Evolutionary conservation across 2,888 invertebrate genomes (phyloP).

Genomic region (Cyclophora albipunctata): DNA sequence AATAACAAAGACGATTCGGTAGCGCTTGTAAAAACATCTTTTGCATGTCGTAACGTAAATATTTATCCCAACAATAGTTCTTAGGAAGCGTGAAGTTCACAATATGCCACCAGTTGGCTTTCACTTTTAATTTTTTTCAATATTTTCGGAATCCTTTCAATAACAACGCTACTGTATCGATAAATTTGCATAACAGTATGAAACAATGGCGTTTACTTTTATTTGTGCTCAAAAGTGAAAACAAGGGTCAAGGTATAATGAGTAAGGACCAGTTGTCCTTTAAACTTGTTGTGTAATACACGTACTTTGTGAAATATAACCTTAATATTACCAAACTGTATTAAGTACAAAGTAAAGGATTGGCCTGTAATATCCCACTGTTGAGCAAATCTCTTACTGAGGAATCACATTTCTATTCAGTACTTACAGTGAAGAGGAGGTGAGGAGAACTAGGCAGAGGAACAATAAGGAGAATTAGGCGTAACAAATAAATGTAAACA

Average conservation of each 20-base stretch:
- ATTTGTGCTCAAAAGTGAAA: constrained; percentile 70
- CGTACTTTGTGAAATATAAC: constrained; percentile 23
- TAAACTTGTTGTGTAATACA: constrained; percentile 54
- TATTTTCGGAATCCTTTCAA: constrained; percentile 61
- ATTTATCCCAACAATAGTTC: constrained; percentile 58
- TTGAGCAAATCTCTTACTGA: no score
- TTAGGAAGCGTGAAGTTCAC: constrained; percentile 59
- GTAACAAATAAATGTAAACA: no score
- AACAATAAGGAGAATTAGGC: no score
- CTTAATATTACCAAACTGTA: no score
- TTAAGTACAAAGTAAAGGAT: no score
- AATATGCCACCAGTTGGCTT: constrained; percentile 66
- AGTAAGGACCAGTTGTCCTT: constrained; percentile 49
- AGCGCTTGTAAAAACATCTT: constrained; percentile 64
- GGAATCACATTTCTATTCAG: no score
- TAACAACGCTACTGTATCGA: constrained; percentile 57
- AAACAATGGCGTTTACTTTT: constrained; percentile 58
- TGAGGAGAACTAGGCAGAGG: no score
- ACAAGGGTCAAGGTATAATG: constrained; percentile 53
- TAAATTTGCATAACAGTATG: constrained; percentile 69
- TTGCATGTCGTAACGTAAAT: constrained; percentile 70
- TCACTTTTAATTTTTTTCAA: constrained; percentile 61
- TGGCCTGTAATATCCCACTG: no score
- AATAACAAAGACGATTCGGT: constrained; percentile 68
- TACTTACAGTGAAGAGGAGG: no score